These are phyloP conservation scores for Papio anubis DNA, from an alignment of 2,113 vertebrate species.

Conservation along the genomic window DNA sequence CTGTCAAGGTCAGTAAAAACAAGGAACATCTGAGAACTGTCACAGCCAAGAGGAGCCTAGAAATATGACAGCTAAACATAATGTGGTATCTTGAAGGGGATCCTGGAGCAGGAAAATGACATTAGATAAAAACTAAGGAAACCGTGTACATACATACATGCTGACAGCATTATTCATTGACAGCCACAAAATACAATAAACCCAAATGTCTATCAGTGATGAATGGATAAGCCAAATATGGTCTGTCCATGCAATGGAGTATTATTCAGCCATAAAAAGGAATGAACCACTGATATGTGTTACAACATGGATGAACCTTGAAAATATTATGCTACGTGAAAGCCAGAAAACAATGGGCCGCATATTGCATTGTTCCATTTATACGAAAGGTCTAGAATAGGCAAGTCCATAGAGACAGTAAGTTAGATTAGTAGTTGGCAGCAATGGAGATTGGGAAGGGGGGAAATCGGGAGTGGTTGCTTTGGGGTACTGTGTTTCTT, in stretches of 20 bases:
- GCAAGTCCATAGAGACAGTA: background rate
- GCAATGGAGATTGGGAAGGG: background rate
- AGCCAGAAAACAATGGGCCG: background rate
- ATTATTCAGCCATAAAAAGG: background rate
- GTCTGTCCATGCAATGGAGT: background rate
- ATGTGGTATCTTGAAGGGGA: background rate
- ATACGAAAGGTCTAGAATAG: background rate
- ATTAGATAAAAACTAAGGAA: background rate
- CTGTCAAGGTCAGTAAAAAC: background rate
- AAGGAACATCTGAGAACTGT: background rate
- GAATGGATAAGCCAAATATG: background rate
- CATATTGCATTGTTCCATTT: background rate
- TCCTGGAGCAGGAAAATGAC: background rate
- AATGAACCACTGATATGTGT: background rate
- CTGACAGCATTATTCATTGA: background rate
- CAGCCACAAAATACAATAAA: background rate
- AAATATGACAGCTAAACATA: background rate
- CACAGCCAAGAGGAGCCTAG: background rate
- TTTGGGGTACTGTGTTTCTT: background rate
- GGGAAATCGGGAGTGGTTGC: background rate
- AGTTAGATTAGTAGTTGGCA: background rate
- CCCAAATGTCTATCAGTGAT: background rate
- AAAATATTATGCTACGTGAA: background rate
- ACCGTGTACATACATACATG: background rate
- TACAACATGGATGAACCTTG: background rate